Percentiles rank a stretch among this genome's conserved stretches.
These are phyloP conservation scores for Odontothrips loti DNA, from an alignment of 2,888 invertebrate species.

Conservation along the genomic window DNA sequence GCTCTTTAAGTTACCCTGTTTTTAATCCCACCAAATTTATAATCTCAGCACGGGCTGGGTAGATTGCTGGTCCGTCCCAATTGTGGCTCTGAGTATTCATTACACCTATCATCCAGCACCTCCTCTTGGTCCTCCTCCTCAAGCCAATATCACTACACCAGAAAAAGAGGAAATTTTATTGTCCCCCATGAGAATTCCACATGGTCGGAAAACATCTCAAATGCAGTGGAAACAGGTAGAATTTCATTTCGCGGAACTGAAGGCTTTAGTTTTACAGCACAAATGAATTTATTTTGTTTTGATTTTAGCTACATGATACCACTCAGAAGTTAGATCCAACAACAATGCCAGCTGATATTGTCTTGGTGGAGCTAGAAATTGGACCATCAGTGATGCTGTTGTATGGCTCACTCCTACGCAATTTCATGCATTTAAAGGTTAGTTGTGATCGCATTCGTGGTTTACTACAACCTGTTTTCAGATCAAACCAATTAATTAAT, in stretches of 20 bases:
- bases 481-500: background rate
- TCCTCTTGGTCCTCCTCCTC: conserved; percentile 78
- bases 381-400: conserved; percentile 88
- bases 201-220: conserved; percentile 67
- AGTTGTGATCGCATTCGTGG: conserved; percentile 30
- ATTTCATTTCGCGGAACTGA: background rate
- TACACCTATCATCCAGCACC: conserved; percentile 92
- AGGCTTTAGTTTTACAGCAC: background rate
- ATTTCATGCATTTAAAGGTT: conserved; percentile 80
- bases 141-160: conserved; percentile 89
- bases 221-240: conserved; percentile 53
- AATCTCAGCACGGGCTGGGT: conserved; percentile 69
- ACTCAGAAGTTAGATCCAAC: conserved; percentile 81
- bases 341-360: conserved; percentile 78
- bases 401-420: conserved; percentile 86
- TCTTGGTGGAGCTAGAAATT: conserved; percentile 88
- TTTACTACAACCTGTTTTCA: background rate
- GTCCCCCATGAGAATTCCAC: conserved; percentile 86
- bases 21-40: conserved; percentile 28
- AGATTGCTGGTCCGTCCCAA: conserved; percentile 94
- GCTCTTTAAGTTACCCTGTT: background rate
- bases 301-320: conserved; percentile 51
- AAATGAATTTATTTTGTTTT: conserved; percentile 28
- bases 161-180: conserved; percentile 89
- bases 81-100: conserved; percentile 83